Percentiles rank a stretch among this genome's conserved stretches.
Evolutionary conservation across 2,888 invertebrate genomes (phyloP).

Genomic region (Ceratothoa steindachneri): DNA sequence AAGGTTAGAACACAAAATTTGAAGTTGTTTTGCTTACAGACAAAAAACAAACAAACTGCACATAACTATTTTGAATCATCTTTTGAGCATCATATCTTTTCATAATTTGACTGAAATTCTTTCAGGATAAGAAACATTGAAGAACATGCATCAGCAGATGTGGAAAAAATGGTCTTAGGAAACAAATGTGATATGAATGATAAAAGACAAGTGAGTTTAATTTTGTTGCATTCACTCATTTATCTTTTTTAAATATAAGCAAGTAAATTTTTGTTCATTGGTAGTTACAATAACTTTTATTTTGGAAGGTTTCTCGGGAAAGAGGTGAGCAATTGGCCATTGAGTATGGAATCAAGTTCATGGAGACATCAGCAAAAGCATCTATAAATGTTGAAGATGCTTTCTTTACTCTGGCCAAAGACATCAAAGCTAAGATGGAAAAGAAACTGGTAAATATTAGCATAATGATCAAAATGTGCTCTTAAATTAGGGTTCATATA

Average conservation of each 20-base stretch:
- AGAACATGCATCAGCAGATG: slow-evolving; percentile 97
- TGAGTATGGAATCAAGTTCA: slow-evolving; percentile 97
- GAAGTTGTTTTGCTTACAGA: no score
- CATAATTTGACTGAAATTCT: no score
- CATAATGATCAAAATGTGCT: no score
- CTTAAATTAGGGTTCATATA: no score
- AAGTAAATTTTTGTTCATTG: not conserved
- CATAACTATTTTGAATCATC: no score
- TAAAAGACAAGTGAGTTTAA: slow-evolving; percentile 72
- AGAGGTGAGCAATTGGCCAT: slow-evolving; percentile 93
- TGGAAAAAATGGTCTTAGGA: slow-evolving; percentile 97
- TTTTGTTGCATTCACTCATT: no score
- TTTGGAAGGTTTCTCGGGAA: slow-evolving; percentile 76
- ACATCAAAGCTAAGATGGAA: slow-evolving; percentile 97
- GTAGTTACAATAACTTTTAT: not conserved
- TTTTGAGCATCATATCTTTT: no score
- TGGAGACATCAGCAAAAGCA: slow-evolving; percentile 98
- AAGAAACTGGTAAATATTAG: slow-evolving; percentile 82
- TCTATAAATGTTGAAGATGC: slow-evolving; percentile 97
- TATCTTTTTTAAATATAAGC: no score
- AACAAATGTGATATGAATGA: slow-evolving; percentile 98
- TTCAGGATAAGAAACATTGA: slow-evolving; percentile 84
- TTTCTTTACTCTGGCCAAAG: slow-evolving; percentile 93
- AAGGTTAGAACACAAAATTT: no score
- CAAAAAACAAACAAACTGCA: no score